Base-by-base conservation (phyloP, 2,797 vertebrate genomes). In the Cephalopachus bancanus region DNA sequence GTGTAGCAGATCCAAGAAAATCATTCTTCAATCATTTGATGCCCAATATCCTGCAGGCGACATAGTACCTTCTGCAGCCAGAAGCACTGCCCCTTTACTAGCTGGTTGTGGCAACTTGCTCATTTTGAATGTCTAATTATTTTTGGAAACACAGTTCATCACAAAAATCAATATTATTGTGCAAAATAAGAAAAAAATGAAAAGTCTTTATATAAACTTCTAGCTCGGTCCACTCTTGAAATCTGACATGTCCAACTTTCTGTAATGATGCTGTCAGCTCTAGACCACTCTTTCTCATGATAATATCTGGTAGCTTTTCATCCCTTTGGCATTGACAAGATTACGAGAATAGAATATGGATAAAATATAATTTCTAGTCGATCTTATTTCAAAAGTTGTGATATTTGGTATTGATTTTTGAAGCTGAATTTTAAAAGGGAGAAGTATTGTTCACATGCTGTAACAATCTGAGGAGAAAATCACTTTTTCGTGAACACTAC, bases 221-320 rank as follows among this genome's bases (percentile, higher is more conserved):
- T 84, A 20, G 94, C 95, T 97, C 74, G 86, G 91, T 81, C 16
- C n/a, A 51, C 53, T 97, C 76, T 94, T 93, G 26, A 95, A 96
- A 85, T 97, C 69, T 95, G 90, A 96, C 87, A 92, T 93, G 24
- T 92, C 76, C 88, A 67, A 78, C 55, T 86, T 96, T 11, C 65
- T 92, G 10, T 95, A 96, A 95, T 97, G 91, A 95, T 74, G 74
- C 83, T 97, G 62, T 53, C 85, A 85, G 20, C 69, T 85, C 28
- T 22, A 75, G 20, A 64, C 17, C 15, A 37, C 67, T 79, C 44
- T 49, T 96, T 91, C 79, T 97, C 95, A 93, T 33, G 10, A n/a
- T 33, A 74, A 33, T 20, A 79, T 83, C 83, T 90, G 65, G 51
- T 74, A 97, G 79, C 15, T n/a, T 20, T 96, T 95, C 60, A 71